Base-by-base conservation (phyloP, 64 coral and sea anemone species). In the Montipora capricornis region DNA sequence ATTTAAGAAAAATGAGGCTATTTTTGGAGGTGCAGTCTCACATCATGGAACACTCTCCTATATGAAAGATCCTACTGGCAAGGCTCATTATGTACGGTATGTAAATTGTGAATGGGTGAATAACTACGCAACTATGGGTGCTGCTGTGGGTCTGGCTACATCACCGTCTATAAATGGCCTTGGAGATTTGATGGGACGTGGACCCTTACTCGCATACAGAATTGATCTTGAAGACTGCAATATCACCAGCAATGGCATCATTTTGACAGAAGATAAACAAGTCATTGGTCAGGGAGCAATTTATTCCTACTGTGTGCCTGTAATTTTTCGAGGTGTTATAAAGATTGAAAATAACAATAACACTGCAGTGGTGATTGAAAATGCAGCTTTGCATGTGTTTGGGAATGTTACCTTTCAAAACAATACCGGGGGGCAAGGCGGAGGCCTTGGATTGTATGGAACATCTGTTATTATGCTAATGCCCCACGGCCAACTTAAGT, bases 331-430 rank as follows among this genome's bases (percentile, higher is more conserved):
- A 64, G 93, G 95, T 19, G 52, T 20, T 47, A 48, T 80, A n/a
- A 5, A 20, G 9, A 87, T 94, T 78, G 69, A 73, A 2, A 46
- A 79, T 61, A 97, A 94, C 58, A 74, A 70, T 22, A 90, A 90
- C 46, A 97, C 95, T 76, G 95, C 95, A 24, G 49, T 91, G 79
- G 95, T 97, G 49, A 78, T 97, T 57, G 95, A 97, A 69, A 89
- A 84, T 89, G 95, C 93, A 6, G 78, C 49, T 47, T 62, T 97
- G 0, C 82, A 81, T 55, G 79, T 97, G 14, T 92, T 83, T 82
- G 95, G 81, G 45, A 66, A 84, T 60, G 29, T 80, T 19, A 48
- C 75, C 5, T 94, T 97, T 55, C 22, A 14, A 13, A 80, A 94
- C 49, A 97, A 97, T 48, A 82, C 17, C 22, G 95, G 95, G 55